These are phyloP conservation scores for Sprattus sprattus DNA, from an alignment of 2,113 vertebrate genomes.

Conservation along the genomic window DNA sequence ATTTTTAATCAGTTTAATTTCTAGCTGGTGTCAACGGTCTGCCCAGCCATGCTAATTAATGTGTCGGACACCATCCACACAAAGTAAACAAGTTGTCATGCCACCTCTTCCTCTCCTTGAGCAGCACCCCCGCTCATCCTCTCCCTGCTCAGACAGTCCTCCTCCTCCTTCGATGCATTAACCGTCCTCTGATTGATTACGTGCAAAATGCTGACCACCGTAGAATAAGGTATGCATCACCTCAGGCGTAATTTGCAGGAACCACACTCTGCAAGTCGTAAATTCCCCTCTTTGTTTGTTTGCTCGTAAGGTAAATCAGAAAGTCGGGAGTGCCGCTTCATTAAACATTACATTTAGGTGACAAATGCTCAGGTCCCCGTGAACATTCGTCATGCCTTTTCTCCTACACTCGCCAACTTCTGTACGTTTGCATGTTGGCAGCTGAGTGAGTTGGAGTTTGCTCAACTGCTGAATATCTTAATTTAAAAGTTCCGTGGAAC, in stretches of 20 bases:
- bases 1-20: background rate
- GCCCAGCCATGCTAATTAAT: background rate
- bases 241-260: background rate
- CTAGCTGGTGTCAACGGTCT: background rate
- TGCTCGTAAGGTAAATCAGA: background rate
- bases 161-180: background rate
- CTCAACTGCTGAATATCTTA: constrained; percentile 13
- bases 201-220: background rate
- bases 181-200: background rate
- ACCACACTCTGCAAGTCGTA: background rate
- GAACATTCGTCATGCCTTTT: background rate
- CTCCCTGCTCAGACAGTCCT: background rate
- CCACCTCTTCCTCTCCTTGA: background rate
- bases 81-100: constrained; percentile 6
- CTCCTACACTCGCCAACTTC: background rate
- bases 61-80: background rate
- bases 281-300: constrained; percentile 10
- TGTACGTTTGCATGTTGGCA: background rate
- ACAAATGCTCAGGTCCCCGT: background rate
- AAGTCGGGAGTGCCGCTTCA: background rate
- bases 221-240: constrained; percentile 10
- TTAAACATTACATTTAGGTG: constrained; percentile 14
- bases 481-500: background rate
- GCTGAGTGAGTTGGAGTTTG: background rate
- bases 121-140: background rate